Evolutionary conservation across 2,113 vertebrate genomes (phyloP).

Genomic region (Cottus gobio): DNA sequence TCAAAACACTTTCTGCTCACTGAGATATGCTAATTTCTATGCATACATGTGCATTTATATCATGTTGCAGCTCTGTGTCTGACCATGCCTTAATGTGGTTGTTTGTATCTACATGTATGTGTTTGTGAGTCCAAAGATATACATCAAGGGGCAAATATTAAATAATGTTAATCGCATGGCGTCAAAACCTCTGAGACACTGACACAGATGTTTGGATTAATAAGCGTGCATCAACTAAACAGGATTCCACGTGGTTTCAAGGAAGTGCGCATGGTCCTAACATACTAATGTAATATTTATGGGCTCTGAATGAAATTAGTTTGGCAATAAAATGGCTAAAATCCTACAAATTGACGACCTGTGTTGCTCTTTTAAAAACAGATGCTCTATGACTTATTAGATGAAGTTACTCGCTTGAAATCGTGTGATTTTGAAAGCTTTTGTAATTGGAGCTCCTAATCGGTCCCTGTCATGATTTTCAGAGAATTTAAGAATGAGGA

Average conservation of each 20-base stretch:
- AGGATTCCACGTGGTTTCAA: conserved; percentile 29
- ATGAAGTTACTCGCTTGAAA: conserved; percentile 54
- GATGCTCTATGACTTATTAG: background rate
- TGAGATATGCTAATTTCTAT: conserved; percentile 16
- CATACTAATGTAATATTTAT: conserved; percentile 45
- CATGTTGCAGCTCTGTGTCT: conserved; percentile 9
- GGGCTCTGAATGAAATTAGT: conserved; percentile 25
- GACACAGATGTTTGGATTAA: conserved; percentile 45
- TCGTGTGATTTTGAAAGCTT: conserved; percentile 15
- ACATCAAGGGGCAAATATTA: conserved; percentile 25
- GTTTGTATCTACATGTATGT: background rate
- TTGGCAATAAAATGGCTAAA: conserved; percentile 34
- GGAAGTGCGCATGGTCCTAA: background rate
- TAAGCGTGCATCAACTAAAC: conserved; percentile 24
- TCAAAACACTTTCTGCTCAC: conserved; percentile 39
- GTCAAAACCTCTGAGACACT: conserved; percentile 15
- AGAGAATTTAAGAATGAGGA: conserved; percentile 51
- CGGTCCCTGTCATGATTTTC: conserved; percentile 46
- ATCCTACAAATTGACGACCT: conserved; percentile 2
- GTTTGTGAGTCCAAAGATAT: conserved; percentile 16
- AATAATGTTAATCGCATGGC: background rate
- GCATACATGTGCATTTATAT: conserved; percentile 27
- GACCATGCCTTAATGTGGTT: background rate
- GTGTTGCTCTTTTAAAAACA: background rate
- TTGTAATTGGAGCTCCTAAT: conserved; percentile 36